Percentiles rank a stretch among this genome's conserved stretches.
These are phyloP conservation scores for Macrobrachium nipponense DNA, from an alignment of 1,140 invertebrate species.

Conservation along the genomic window DNA sequence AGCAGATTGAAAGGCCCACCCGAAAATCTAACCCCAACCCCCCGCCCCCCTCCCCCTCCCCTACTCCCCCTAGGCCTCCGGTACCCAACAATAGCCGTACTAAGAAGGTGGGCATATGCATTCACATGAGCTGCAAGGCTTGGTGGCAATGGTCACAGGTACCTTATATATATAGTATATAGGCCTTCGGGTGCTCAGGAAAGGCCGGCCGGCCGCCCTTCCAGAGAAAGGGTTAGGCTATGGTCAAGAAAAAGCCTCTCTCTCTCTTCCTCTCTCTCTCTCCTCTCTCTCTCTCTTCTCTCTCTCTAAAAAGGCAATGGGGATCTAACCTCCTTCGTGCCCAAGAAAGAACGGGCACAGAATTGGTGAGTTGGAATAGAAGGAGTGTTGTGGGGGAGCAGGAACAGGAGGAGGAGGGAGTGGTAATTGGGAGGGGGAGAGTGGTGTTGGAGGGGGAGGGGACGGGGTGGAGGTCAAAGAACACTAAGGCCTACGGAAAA, in stretches of 20 bases:
- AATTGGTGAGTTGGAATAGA: too few species aligned
- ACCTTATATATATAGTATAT: neutral
- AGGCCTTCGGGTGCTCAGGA: too few species aligned
- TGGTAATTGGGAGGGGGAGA: too few species aligned
- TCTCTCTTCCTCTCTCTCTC: neutral
- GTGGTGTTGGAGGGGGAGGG: too few species aligned
- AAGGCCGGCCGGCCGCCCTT: neutral
- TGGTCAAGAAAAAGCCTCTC: neutral
- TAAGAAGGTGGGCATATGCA: conserved; percentile 39
- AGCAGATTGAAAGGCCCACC: neutral
- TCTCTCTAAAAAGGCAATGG: neutral
- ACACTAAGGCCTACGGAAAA: too few species aligned
- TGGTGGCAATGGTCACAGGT: conserved; percentile 43
- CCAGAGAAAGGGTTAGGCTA: conserved; percentile 3
- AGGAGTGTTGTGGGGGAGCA: too few species aligned
- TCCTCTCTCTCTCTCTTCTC: neutral
- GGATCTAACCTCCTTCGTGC: too few species aligned
- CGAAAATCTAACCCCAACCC: conserved; percentile 6
- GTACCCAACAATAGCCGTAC: conserved; percentile 4
- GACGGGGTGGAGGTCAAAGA: too few species aligned
- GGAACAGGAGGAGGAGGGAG: too few species aligned
- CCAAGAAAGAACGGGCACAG: too few species aligned
- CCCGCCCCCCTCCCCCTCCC: neutral
- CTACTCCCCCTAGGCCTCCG: neutral
- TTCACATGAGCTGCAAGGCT: conserved; percentile 38